Percentiles rank a stretch among this genome's conserved stretches.
phyloP scores from a whole-genome alignment of 2,797 vertebrate species.

The Mareca strepera region DNA sequence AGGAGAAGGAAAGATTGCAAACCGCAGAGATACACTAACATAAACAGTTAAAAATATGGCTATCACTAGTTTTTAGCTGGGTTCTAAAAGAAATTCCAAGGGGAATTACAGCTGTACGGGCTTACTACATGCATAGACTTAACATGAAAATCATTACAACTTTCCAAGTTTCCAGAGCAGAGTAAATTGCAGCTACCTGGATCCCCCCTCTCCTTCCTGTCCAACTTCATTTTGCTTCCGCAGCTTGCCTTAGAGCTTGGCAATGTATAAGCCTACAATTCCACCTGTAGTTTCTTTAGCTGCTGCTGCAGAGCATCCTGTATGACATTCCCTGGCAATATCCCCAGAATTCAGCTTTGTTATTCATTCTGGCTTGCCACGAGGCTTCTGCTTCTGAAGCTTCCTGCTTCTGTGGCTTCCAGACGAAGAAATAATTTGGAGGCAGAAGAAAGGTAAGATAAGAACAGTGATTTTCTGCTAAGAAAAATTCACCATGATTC shows the following conservation, averaged over 20 bases:
- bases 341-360: conserved; percentile 59
- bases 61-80: neutral
- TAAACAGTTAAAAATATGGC: neutral
- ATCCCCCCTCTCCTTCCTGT: neutral
- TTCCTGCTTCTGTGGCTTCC: conserved; percentile 7
- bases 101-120: neutral
- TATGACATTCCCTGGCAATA: conserved; percentile 44
- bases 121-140: neutral
- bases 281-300: conserved; percentile 40
- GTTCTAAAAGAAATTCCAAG: neutral
- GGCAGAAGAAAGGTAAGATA: neutral
- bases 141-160: neutral
- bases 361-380: conserved; percentile 44
- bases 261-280: conserved; percentile 19
- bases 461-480: neutral
- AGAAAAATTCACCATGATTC: neutral
- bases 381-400: conserved; percentile 29
- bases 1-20: neutral
- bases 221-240: neutral
- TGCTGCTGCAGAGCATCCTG: conserved; percentile 29
- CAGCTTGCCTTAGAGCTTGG: conserved; percentile 1
- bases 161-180: neutral
- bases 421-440: conserved; percentile 36
- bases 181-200: neutral
- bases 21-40: neutral